A percentile compares a stretch with the other conserved stretches of the same genome.
phyloP scores from a whole-genome alignment of 2,797 vertebrate genomes.

The Gouania willdenowi region DNA sequence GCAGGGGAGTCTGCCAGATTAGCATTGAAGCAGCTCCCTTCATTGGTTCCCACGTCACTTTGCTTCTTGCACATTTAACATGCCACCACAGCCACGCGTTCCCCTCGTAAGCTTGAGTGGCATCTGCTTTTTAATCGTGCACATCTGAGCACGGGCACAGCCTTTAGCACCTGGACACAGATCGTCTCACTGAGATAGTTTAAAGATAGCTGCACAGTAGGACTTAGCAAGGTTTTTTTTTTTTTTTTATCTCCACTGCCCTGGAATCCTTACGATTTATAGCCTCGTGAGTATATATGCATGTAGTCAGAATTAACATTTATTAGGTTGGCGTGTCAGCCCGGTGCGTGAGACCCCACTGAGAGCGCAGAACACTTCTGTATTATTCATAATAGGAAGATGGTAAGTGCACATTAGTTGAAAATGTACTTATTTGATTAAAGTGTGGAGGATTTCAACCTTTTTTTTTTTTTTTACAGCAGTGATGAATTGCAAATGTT shows the following conservation, averaged over 20 bases:
- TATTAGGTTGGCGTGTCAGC: conserved; percentile 12
- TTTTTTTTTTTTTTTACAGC: background rate
- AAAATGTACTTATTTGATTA: conserved; percentile 44
- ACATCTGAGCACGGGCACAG: conserved; percentile 47
- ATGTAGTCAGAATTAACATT: conserved; percentile 30
- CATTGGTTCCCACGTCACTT: conserved; percentile 25
- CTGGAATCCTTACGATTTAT: conserved; percentile 9
- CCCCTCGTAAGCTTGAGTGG: conserved; percentile 37
- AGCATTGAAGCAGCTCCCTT: conserved; percentile 33
- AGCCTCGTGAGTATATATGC: conserved; percentile 27
- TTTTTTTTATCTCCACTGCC: conserved; percentile 18
- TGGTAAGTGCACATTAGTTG: conserved; percentile 35
- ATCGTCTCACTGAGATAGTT: conserved; percentile 5
- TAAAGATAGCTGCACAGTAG: conserved; percentile 8
- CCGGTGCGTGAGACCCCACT: conserved; percentile 14
- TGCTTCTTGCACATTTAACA: conserved; percentile 4
- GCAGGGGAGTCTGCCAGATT: conserved; percentile 38
- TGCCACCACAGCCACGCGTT: conserved; percentile 8
- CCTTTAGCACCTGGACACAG: conserved; percentile 18
- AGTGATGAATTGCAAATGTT: conserved; percentile 10
- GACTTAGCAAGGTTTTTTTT: conserved; percentile 28
- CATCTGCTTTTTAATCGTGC: conserved; percentile 65
- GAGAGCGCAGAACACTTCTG: conserved; percentile 38
- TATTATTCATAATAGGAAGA: conserved; percentile 59
- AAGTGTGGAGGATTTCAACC: conserved; percentile 15